Evolutionary conservation across 2,888 invertebrate genomes (phyloP).

Genomic region (Linnaemya vulpina): DNA sequence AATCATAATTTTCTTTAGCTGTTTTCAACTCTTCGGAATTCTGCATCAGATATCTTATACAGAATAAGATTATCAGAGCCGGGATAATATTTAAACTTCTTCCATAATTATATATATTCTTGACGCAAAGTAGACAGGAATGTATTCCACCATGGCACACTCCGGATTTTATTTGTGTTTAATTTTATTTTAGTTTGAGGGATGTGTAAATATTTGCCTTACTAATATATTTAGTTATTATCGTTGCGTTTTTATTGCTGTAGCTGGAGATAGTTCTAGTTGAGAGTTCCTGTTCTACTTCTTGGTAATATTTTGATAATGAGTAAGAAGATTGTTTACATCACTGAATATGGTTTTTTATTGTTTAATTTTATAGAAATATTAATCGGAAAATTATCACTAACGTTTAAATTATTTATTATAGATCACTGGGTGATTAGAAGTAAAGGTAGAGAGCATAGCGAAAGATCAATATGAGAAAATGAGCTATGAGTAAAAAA

Average conservation of each 20-base stretch:
- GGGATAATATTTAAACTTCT: neutral
- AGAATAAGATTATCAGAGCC: neutral
- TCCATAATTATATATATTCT: constrained; percentile 6
- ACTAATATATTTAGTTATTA: constrained; percentile 11
- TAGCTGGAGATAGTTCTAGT: neutral
- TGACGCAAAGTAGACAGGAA: neutral
- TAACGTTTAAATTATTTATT: constrained; percentile 20
- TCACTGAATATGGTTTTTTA: neutral
- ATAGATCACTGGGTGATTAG: neutral
- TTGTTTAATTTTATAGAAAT: neutral
- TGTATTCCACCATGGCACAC: constrained; percentile 28
- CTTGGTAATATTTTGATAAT: neutral
- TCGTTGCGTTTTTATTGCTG: too few species aligned
- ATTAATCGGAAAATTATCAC: constrained; percentile 38
- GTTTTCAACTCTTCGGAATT: constrained; percentile 38
- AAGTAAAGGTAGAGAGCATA: constrained; percentile 19
- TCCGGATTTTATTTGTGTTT: neutral
- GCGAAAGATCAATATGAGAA: constrained; percentile 8
- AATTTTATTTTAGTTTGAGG: constrained; percentile 4
- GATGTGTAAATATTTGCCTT: neutral
- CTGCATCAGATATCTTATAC: constrained; percentile 32
- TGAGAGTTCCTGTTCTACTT: neutral
- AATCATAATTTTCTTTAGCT: constrained; percentile 4
- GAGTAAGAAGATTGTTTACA: neutral
- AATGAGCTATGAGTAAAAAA: neutral